Base-by-base conservation (phyloP, 2,113 vertebrate genomes). In the Tenrec ecaudatus region DNA sequence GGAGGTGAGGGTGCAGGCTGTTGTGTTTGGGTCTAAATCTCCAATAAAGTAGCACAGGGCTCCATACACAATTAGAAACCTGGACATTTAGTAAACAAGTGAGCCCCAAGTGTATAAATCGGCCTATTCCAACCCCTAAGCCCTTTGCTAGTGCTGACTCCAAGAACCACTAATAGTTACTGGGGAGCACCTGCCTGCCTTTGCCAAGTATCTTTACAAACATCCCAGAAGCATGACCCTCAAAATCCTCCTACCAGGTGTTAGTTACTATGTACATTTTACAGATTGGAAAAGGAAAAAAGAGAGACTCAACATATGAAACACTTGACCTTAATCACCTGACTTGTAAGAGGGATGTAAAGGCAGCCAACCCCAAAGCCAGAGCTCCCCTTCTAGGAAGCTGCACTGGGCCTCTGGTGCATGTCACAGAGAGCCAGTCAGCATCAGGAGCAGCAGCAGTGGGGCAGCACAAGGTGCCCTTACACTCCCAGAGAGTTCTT, bases 91-190 rank as follows among this genome's bases (percentile, higher is more conserved):
- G 92, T 77, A 90, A 93, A 92, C 93, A 96, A 88, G 68, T 0
- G 5, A 69, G 88, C n/a, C 96, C 94, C 95, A 69, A 57, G 96
- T 15, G 94, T 58, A 40, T 60, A 62, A 47, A 43, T 71, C 88
- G 85, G 64, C 79, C 91, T 86, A 3, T 71, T 78, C 82, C 85
- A 94, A 93, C 38, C 40, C 91, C 95, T 38, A 76, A 81, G 89
- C 58, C 82, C 94, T 73, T 16, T 0, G 31, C 60, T 23, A 36
- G 23, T 1, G 38, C 38, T 3, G 78, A 27, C 40, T 40, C 47
- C 78, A 69, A 89, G 38, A 82, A 14, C 81, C 94, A 71, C n/a
- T 89, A 89, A 91, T 57, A 94, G 73, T 68, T 62, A 2, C 69
- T 66, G 87, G 5, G 29, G 47, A 62, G 36, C 36, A 33, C 40